Conservation (phyloP, 2,113 vertebrate species). For the Columba livia region DNA sequence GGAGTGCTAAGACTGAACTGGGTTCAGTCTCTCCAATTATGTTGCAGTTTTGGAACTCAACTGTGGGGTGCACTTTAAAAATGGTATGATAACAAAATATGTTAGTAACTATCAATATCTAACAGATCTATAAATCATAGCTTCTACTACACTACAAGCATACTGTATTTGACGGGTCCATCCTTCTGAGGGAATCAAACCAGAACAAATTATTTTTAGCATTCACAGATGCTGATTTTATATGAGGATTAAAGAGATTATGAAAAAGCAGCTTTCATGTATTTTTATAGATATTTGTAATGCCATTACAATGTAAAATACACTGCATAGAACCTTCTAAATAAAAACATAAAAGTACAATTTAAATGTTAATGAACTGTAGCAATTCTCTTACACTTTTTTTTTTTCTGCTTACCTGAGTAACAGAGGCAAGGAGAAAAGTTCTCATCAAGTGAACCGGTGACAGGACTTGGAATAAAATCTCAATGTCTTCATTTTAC, state of each 20-base stretch:
- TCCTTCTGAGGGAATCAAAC: background rate
- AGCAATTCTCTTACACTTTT: background rate
- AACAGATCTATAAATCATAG: background rate
- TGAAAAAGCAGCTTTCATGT: slow-evolving; percentile 26
- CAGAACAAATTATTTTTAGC: slow-evolving; percentile 46
- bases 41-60: background rate
- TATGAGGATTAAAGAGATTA: slow-evolving; percentile 51
- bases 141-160: background rate
- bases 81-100: background rate
- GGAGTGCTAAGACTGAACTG: background rate
- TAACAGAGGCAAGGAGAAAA: background rate
- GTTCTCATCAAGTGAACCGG: background rate
- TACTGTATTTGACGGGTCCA: background rate
- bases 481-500: background rate
- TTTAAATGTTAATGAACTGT: background rate
- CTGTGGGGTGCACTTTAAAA: background rate
- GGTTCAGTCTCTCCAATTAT: background rate
- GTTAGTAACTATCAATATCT: background rate
- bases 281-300: background rate
- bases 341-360: background rate
- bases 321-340: background rate
- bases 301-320: background rate
- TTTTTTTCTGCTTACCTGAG: background rate
- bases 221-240: slow-evolving; percentile 29
- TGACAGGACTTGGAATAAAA: background rate